Percentiles rank a stretch among this genome's conserved stretches.
Conservation (phyloP, 2,888 invertebrate genomes). For the Caenorhabditis zanzibari region DNA sequence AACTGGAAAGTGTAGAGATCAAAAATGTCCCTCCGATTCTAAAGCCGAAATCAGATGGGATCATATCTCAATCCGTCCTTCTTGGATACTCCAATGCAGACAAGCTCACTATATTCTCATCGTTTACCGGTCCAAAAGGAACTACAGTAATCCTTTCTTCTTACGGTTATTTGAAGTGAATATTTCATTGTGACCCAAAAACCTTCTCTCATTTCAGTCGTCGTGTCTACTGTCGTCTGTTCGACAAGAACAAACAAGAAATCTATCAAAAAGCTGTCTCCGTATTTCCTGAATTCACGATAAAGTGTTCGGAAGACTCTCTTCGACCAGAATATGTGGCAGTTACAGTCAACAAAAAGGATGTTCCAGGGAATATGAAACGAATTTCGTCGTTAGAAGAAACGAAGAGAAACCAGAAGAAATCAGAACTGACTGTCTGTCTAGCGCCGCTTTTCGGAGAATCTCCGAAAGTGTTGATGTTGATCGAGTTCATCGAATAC, state of each 20-base stretch:
- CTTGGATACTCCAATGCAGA: constrained; percentile 64
- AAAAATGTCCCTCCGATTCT: neutral
- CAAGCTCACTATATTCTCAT: constrained; percentile 59
- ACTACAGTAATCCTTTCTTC: constrained; percentile 65
- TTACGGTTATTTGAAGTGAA: constrained; percentile 69
- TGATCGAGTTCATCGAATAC: constrained; percentile 70
- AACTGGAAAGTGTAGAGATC: neutral
- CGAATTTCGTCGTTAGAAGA: constrained; percentile 1
- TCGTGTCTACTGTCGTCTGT: constrained; percentile 68
- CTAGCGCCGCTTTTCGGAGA: constrained; percentile 70
- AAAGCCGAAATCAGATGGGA: constrained; percentile 9
- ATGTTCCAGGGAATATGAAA: constrained; percentile 44
- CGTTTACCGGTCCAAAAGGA: constrained; percentile 30
- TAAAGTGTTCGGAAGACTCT: constrained; percentile 48
- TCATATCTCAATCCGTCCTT: constrained; percentile 64
- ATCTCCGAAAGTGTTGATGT: constrained; percentile 64
- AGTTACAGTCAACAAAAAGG: constrained; percentile 57
- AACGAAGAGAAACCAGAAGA: constrained; percentile 7
- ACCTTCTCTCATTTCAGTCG: constrained; percentile 55
- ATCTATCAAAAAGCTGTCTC: constrained; percentile 24
- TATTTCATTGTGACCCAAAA: neutral
- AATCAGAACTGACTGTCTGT: constrained; percentile 63
- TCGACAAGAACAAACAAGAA: constrained; percentile 53
- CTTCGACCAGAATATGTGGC: constrained; percentile 42
- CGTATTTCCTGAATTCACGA: constrained; percentile 70